Conservation (phyloP, 2,888 invertebrate genomes). For the Chrysolina americana region DNA sequence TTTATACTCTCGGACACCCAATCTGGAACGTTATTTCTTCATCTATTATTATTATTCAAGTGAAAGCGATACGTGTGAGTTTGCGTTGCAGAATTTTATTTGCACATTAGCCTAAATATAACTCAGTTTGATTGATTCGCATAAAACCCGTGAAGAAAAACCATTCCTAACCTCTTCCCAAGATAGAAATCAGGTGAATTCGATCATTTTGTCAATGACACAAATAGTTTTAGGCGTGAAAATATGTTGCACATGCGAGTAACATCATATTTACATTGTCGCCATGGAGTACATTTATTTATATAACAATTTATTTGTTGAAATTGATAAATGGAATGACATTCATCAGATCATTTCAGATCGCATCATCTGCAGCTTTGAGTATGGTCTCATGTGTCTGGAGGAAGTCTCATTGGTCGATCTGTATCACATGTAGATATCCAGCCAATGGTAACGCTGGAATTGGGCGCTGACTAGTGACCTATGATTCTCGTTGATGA, state of each 20-base stretch:
- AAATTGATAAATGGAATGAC: slow-evolving; percentile 4
- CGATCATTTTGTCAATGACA: slow-evolving; percentile 16
- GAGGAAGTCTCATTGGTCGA: slow-evolving; percentile 7
- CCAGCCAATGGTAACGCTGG: not conserved
- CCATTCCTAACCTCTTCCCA: slow-evolving; percentile 31
- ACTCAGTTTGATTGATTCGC: not conserved
- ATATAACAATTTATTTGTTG: not conserved
- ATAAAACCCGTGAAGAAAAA: not conserved
- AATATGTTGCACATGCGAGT: not conserved
- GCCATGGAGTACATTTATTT: not conserved
- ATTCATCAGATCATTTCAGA: slow-evolving; percentile 10
- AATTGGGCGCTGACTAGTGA: slow-evolving; percentile 14
- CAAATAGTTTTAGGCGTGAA: slow-evolving; percentile 5
- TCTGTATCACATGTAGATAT: slow-evolving; percentile 4
- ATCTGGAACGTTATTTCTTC: slow-evolving; percentile 32
- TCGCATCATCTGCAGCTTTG: slow-evolving; percentile 9
- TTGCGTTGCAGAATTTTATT: slow-evolving; percentile 26
- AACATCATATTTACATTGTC: not conserved
- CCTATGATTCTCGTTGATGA: not conserved
- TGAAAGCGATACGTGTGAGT: slow-evolving; percentile 39
- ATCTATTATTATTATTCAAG: slow-evolving; percentile 34
- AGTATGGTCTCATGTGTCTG: slow-evolving; percentile 6
- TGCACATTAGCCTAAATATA: slow-evolving; percentile 29
- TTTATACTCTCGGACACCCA: slow-evolving; percentile 39
- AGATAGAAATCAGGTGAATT: slow-evolving; percentile 11